phyloP scores from a whole-genome alignment of 2,113 vertebrate species.

The Meriones unguiculatus region DNA sequence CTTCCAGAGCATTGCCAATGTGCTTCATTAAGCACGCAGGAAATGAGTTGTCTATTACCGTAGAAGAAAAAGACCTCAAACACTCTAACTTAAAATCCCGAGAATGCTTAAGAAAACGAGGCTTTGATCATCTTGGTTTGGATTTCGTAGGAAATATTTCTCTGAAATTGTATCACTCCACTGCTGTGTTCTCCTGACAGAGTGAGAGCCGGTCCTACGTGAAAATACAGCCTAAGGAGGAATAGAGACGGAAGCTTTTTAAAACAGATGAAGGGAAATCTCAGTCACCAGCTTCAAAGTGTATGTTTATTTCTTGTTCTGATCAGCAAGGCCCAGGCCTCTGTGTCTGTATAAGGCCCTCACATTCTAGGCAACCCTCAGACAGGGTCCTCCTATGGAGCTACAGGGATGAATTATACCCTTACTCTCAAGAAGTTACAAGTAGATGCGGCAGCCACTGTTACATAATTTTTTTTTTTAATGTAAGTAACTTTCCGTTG shows the following conservation, averaged over 20 bases:
- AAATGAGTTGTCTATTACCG: slow-evolving; percentile 15
- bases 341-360: neutral
- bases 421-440: neutral
- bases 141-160: slow-evolving; percentile 28
- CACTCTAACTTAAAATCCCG: slow-evolving; percentile 36
- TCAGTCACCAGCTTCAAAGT: neutral
- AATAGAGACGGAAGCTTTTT: neutral
- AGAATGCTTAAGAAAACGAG: slow-evolving; percentile 14
- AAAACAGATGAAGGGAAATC: neutral
- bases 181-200: neutral
- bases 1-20: neutral
- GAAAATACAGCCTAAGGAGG: neutral
- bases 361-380: neutral
- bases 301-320: neutral
- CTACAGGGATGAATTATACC: neutral
- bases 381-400: neutral
- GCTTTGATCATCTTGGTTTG: slow-evolving; percentile 11
- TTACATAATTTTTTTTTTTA: slow-evolving; percentile 49
- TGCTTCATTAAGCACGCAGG: neutral
- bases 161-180: neutral
- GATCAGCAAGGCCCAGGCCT: neutral
- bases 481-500: slow-evolving; percentile 63
- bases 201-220: neutral
- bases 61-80: slow-evolving; percentile 9
- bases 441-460: neutral